Base-by-base conservation (phyloP, 2,888 invertebrate species). In the Heliconius hortense region DNA sequence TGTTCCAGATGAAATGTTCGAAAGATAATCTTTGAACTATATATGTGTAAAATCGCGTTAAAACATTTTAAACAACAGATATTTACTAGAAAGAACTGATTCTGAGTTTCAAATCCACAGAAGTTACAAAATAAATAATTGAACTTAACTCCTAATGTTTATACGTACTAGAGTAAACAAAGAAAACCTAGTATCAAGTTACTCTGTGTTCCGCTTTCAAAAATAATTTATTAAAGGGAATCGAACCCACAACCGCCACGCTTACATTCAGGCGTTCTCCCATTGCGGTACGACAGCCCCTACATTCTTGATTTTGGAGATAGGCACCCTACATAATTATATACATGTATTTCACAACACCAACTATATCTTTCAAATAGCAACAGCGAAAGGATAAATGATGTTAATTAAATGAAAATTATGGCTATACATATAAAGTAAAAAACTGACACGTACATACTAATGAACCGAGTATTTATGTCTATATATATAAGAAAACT, bases 341-440 rank as follows among this genome's bases (percentile, higher is more conserved):
- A n/a, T 64, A 68, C 35, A 35, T 21, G 31, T 53, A 53, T 35
- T 63, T 64, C 15, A 73, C 39, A 68, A 28, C 11, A 26, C 7
- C 7, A 56, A 60, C 28, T 59, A 81, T 67, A 64, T 79, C 79
- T 78, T 85, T 79, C 84, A 71, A 71, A 75, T 76, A 76, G 77
- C 77, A 77, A 77, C 73, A 84, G 83, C 83, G 82, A 88, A 88
- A 87, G 85, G 83, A 73, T 76, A 76, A 76, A 62, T 77, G 72
- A 28, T 82, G 82, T 81, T 87, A 87, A 86, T 85, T 78, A 82
- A 74, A 82, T 82, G 80, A 85, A 86, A 85, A 86, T 82, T 78
- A 79, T 75, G 77, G 83, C 74, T 74, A 82, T 79, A 82, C 77
- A 81, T 79, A 84, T 79, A 82, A 85, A 81, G 77, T 78, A 77